Base-by-base conservation (phyloP, 2,888 invertebrate species). In the Linnaemya vulpina region DNA sequence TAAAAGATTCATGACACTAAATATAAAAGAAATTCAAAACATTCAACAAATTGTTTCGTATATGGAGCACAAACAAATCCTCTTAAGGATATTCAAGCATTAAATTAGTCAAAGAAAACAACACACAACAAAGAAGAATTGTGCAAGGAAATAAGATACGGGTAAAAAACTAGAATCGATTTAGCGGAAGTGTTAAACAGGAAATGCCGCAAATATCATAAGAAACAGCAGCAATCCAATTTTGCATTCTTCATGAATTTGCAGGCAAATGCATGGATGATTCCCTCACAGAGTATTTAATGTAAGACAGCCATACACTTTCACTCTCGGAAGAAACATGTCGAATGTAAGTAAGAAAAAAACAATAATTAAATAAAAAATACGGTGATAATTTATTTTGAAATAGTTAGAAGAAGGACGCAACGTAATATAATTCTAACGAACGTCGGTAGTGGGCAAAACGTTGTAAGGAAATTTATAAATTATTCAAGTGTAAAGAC, bases 301-400 rank as follows among this genome's bases (percentile, higher is more conserved):
- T 53, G 60, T 51, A 49, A 38, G 49, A 51, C 49, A 43, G n/a
- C 15, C 63, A 25, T 13, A 81, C 68, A 67, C 58, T 49, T 17
- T 35, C 43, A 63, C 35, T 63, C 58, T 81, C 65, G 8, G 51
- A 67, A 65, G 67, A 82, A 90, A 83, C 86, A 91, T 91, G 90
- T 90, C 90, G 74, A 90, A 90, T 88, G 91, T 91, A 87, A 90
- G 89, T 89, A 68, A 46, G 20, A 46, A 63, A n/a, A n/a, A n/a
- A n/a, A n/a, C n/a, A n/a, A 71, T 30, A 60, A 11, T 38, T 1
- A 49, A 77, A 63, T 38, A 5, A 53, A 22, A 71, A 67, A 35
- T 13, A 17, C 5, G 22, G 9, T 62, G 11, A 75, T 79, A 77
- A 78, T 75, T 58, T 11, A 62, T 70, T 71, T 76, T 82, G 25